A percentile compares a stretch with the other conserved stretches of the same genome.
Evolutionary conservation across 2,113 vertebrate genomes (phyloP).

Genomic region (Chaetodon trifascialis): DNA sequence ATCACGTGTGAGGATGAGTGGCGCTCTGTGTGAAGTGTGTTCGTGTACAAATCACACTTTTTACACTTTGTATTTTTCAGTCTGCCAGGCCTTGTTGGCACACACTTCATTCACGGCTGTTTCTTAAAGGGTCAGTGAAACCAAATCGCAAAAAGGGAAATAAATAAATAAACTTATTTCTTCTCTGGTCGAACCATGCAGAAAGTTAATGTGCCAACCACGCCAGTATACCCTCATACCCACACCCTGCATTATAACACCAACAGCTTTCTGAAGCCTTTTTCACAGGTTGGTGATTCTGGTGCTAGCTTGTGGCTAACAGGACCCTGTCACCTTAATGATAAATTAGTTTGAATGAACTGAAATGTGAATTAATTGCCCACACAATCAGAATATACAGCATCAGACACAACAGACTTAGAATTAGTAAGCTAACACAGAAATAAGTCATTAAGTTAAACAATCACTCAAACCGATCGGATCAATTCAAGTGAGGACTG

Average conservation of each 20-base stretch:
- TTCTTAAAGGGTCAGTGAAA: neutral
- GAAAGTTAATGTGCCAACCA: neutral
- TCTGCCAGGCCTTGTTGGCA: neutral
- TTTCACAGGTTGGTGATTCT: neutral
- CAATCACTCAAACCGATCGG: neutral
- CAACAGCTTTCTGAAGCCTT: neutral
- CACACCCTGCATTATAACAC: neutral
- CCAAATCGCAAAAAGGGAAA: neutral
- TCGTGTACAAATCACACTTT: neutral
- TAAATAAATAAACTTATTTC: too few species aligned
- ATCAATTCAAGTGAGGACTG: neutral
- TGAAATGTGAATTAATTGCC: neutral
- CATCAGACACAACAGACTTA: constrained; percentile 22
- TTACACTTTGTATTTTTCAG: neutral
- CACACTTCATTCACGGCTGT: neutral
- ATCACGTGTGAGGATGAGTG: neutral
- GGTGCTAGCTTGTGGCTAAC: neutral
- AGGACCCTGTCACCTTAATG: neutral
- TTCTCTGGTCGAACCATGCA: neutral
- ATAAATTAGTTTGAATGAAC: neutral
- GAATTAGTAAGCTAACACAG: neutral
- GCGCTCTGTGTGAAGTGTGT: neutral
- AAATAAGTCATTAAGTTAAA: neutral
- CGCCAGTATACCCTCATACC: too few species aligned
- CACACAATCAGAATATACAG: neutral